Evolutionary conservation across 2,113 vertebrate species (phyloP).

Genomic region (rat (Rattus norvegicus)): DNA sequence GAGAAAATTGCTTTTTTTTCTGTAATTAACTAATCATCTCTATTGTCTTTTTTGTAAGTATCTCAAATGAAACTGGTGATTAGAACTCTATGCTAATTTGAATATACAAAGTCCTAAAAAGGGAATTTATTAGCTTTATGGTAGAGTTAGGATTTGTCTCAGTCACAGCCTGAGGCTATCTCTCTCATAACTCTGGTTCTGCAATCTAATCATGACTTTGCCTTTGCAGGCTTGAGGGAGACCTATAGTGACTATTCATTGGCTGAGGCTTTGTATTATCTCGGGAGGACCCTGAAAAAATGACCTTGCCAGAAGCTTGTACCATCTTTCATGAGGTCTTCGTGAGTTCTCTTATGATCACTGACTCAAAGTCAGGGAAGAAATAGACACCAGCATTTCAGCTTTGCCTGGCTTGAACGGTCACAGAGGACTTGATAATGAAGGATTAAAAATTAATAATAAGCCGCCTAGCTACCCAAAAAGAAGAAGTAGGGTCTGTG

Average conservation of each 20-base stretch:
- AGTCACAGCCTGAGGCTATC: slow-evolving; percentile 1
- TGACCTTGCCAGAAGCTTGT: neutral
- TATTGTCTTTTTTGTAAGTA: neutral
- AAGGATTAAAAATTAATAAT: too few species aligned
- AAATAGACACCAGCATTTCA: slow-evolving; percentile 71
- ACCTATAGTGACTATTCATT: slow-evolving; percentile 29
- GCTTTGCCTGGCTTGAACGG: slow-evolving; percentile 75
- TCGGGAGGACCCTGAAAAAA: neutral
- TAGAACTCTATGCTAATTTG: slow-evolving; percentile 27
- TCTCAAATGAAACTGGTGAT: slow-evolving; percentile 50
- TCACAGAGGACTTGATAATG: slow-evolving; percentile 82
- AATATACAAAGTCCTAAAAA: slow-evolving; percentile 1
- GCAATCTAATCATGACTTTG: slow-evolving; percentile 42
- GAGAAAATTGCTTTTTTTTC: slow-evolving; percentile 22
- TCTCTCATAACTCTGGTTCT: slow-evolving; percentile 38
- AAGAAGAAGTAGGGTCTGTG: too few species aligned
- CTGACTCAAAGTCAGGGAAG: slow-evolving; percentile 55
- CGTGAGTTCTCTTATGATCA: slow-evolving; percentile 67
- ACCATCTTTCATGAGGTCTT: slow-evolving; percentile 27
- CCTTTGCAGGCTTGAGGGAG: neutral
- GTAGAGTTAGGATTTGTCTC: slow-evolving; percentile 20
- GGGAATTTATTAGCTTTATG: slow-evolving; percentile 41
- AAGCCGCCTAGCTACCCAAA: too few species aligned
- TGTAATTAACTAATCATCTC: neutral
- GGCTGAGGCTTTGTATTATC: slow-evolving; percentile 17